Evolutionary conservation across 2,113 vertebrate genomes (phyloP).

Genomic region (Cepphus grylle): DNA sequence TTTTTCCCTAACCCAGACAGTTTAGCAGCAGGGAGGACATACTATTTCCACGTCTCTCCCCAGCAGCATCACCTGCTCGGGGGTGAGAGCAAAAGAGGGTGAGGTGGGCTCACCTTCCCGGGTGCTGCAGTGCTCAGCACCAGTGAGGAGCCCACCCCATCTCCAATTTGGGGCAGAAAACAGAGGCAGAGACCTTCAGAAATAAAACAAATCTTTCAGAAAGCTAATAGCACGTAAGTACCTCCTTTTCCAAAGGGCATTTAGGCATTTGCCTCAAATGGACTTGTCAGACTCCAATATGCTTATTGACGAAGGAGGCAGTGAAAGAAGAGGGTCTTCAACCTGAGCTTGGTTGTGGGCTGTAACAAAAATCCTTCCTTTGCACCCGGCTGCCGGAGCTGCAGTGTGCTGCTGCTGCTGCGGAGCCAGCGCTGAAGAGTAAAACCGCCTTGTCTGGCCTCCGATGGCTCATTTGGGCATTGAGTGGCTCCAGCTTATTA

Average conservation of each 20-base stretch:
- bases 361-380: neutral
- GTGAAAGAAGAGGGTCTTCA: neutral
- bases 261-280: neutral
- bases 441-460: neutral
- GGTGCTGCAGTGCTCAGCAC: neutral
- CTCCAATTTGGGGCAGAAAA: neutral
- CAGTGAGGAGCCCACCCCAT: accelerated
- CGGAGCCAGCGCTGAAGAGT: neutral
- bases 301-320: neutral
- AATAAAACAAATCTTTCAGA: neutral
- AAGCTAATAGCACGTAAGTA: neutral
- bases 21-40: neutral
- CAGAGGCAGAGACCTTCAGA: neutral
- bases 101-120: neutral
- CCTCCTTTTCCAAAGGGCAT: neutral
- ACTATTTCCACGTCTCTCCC: neutral
- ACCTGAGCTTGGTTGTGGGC: neutral
- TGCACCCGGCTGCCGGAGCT: neutral
- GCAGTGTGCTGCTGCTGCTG: neutral
- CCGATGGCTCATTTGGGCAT: neutral
- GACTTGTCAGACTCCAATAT: neutral
- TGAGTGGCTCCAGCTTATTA: neutral
- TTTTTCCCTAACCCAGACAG: neutral
- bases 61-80: neutral
- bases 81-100: neutral